A percentile compares a stretch with the other conserved stretches of the same genome.
phyloP scores from a whole-genome alignment of 2,888 invertebrate species.

The Therioaphis trifolii region DNA sequence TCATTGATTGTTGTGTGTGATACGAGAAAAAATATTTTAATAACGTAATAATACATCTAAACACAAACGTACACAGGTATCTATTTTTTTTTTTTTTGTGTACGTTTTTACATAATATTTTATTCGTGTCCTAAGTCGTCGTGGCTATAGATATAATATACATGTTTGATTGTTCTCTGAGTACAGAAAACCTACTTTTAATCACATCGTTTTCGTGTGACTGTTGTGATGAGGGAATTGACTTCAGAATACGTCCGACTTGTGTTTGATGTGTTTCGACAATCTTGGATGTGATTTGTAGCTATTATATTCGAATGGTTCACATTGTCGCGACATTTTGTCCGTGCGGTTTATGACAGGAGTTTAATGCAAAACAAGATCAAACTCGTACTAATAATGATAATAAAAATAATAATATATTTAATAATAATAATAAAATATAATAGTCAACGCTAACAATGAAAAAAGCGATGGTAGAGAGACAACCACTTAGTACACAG shows the following conservation, averaged over 20 bases:
- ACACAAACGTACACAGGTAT: neutral
- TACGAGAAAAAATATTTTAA: slow-evolving; percentile 34
- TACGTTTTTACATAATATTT: slow-evolving; percentile 13
- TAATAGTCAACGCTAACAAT: too few species aligned
- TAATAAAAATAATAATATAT: slow-evolving; percentile 69
- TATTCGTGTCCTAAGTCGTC: slow-evolving; percentile 8
- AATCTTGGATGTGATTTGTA: slow-evolving; percentile 3
- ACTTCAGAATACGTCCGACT: slow-evolving; percentile 37
- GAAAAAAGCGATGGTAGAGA: too few species aligned
- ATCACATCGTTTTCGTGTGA: slow-evolving; percentile 37
- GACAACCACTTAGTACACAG: neutral
- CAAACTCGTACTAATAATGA: too few species aligned
- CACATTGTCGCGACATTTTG: neutral
- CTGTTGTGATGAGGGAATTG: slow-evolving; percentile 45
- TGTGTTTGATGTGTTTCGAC: slow-evolving; percentile 10
- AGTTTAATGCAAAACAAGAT: too few species aligned
- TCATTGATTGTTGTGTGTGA: slow-evolving; percentile 29
- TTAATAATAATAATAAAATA: slow-evolving; percentile 11
- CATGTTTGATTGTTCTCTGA: slow-evolving; percentile 50
- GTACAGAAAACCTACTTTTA: slow-evolving; percentile 42
- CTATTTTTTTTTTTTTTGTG: slow-evolving; percentile 7
- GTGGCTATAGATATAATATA: too few species aligned
- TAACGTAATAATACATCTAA: slow-evolving; percentile 2
- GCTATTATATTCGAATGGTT: slow-evolving; percentile 24
- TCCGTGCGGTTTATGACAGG: slow-evolving; percentile 79